These are phyloP conservation scores for Harmothoe impar DNA, from an alignment of 2,888 invertebrate genomes.

Conservation along the genomic window DNA sequence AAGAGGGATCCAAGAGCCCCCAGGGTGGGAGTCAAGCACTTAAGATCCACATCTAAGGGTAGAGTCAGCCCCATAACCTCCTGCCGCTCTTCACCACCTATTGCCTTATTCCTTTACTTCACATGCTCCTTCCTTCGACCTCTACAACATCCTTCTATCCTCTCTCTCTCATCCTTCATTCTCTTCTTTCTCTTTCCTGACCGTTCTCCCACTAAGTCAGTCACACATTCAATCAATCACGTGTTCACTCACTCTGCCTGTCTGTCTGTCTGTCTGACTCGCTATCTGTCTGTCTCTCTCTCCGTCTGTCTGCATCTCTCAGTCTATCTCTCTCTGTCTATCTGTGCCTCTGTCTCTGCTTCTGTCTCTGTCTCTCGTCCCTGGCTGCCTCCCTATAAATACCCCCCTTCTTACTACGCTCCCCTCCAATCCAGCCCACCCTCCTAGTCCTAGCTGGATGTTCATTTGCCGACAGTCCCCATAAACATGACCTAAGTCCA, in stretches of 20 bases:
- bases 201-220: too few relatives aligned
- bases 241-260: too few relatives aligned
- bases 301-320: neutral
- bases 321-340: neutral
- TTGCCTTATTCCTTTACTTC: neutral
- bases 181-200: too few relatives aligned
- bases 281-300: neutral
- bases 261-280: too few relatives aligned
- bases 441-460: too few relatives aligned
- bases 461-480: too few relatives aligned
- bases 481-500: too few relatives aligned
- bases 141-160: too few relatives aligned
- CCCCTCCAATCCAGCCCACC: too few relatives aligned
- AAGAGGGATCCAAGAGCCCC: neutral
- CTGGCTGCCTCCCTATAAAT: neutral
- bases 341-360: neutral
- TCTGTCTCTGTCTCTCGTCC: neutral
- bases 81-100: too few relatives aligned
- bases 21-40: neutral
- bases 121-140: neutral
- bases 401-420: neutral
- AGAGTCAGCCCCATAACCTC: too few relatives aligned
- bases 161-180: neutral
- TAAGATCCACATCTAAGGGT: neutral
- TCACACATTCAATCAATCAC: too few relatives aligned